Base-by-base conservation (phyloP, 2,888 invertebrate genomes). In the Drosophila phalerata region DNA sequence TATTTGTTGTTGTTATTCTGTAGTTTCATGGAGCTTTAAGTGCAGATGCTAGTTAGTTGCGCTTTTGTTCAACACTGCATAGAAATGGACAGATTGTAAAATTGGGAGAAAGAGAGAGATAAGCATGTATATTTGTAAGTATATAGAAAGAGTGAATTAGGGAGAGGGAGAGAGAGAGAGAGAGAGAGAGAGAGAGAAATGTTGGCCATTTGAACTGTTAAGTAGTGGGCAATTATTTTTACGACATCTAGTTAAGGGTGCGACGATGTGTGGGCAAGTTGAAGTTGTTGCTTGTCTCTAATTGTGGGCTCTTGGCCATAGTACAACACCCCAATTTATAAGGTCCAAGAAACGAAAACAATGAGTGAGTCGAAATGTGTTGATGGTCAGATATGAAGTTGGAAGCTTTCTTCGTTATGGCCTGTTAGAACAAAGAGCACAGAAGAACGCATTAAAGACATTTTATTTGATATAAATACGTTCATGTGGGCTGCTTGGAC, bases 171-270 rank as follows among this genome's bases (percentile, higher is more conserved):
- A 42, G 61, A 19, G 4, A 40, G 63, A 19, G n/a, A 19, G 19
- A 42, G 19, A 10, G 43, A 19, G 11, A 17, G 49, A 38, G 34
- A 38, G 45, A 15, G 17, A 19, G 28, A 28, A 8, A 5, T 28
- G 28, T 28, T 82, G 88, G 69, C 69, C 77, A 83, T 80, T 86
- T 80, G 55, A 65, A 65, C 84, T 82, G 81, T 75, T 85, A 85
- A 85, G 89, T 89, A 89, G 85, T 89, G 78, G 89, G 85, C 85
- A 85, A 89, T 89, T 89, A 85, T 89, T 85, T 85, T 85, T 85
- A 85, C 85, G 85, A 89, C 85, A 85, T 80, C 85, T 88, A 88
- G 88, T 89, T 89, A 89, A 78, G 89, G 88, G 77, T 63, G 70
- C 58, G n/a, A 56, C 74, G 74, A 64, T 69, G 73, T 73, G 70